Evolutionary conservation across 2,113 vertebrate genomes (phyloP).

Genomic region (Ageneiosus marmoratus): DNA sequence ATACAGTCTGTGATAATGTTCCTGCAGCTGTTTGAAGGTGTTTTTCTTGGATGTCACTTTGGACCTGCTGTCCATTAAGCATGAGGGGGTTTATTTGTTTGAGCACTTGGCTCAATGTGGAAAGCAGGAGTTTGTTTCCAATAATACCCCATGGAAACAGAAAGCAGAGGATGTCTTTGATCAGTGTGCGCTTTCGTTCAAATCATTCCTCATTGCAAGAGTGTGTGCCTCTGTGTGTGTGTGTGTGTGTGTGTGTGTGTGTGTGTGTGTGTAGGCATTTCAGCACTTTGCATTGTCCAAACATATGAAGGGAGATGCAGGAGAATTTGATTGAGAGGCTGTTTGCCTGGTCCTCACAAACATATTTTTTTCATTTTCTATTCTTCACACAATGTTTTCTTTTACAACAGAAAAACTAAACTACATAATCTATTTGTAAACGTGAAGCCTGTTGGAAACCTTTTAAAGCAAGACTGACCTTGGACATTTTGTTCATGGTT

Average conservation of each 20-base stretch:
- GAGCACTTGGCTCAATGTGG: conserved; percentile 11
- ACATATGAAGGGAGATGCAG: too few relatives aligned
- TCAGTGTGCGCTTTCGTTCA: conserved; percentile 4
- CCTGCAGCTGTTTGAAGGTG: conserved; percentile 4
- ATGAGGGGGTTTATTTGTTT: neutral
- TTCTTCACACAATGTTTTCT: neutral
- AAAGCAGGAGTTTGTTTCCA: conserved; percentile 37
- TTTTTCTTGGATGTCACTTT: conserved; percentile 4
- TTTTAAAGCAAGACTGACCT: neutral
- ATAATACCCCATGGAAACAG: conserved; percentile 8
- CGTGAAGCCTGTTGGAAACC: neutral
- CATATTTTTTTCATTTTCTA: neutral
- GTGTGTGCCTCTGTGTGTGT: conserved; percentile 1
- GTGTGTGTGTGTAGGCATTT: conserved; percentile 1
- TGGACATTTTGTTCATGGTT: neutral
- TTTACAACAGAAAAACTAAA: neutral
- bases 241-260: neutral
- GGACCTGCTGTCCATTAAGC: conserved; percentile 12
- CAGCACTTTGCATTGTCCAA: neutral
- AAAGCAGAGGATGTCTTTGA: conserved; percentile 26
- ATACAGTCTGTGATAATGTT: neutral
- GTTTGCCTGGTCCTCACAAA: neutral
- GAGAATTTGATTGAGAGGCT: neutral
- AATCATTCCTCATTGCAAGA: neutral
- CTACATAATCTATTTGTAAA: neutral